Evolutionary conservation across 2,113 vertebrate genomes (phyloP), one percentile per base, ranked within the genome.

Genomic region (Scortum barcoo): DNA sequence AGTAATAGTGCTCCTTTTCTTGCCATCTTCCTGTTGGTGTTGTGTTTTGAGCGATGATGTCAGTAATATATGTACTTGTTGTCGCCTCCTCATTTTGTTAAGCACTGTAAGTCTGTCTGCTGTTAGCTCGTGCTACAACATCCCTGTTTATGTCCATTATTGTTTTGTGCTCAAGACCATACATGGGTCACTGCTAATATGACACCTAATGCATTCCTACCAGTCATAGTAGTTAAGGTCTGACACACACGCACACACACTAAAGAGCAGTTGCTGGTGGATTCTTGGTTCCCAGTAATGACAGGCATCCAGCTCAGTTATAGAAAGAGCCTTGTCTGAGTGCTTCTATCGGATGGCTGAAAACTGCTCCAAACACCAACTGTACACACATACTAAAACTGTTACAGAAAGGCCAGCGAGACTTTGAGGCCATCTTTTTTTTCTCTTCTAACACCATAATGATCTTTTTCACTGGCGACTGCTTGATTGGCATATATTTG

Each of bases 401-500:
- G 14, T 30, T 38, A 33, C 19, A 62, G 33, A 65, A 36, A 22
- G 44, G n/a, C 57, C 48, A 62, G 66, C 16, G 72, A 58, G 19
- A 56, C 28, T n/a, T 40, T 81, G 19, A 77, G 8, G 33, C 26
- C 20, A 17, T 42, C 1, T 63, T 62, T 60, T 46, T 46, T 67
- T 46, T 44, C 63, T 44, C 63, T 22, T 46, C 53, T 7, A 17
- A 53, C 12, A 50, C 28, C 54, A 80, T 78, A 60, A 69, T 61
- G 48, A 76, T 81, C 80, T 79, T 77, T 86, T 87, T 80, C 63
- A 76, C 14, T 46, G 66, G 20, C 1, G 5, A 24, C 75, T 50
- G 19, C n/a, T 78, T 82, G 84, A 87, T 65, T 86, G 89, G 54
- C 86, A 82, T 76, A 61, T 84, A 76, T 86, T 91, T 91, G 89